A percentile compares a stretch with the other conserved stretches of the same genome.
phyloP scores from a whole-genome alignment of 2,888 invertebrate genomes.

The Endomychus coccineus region DNA sequence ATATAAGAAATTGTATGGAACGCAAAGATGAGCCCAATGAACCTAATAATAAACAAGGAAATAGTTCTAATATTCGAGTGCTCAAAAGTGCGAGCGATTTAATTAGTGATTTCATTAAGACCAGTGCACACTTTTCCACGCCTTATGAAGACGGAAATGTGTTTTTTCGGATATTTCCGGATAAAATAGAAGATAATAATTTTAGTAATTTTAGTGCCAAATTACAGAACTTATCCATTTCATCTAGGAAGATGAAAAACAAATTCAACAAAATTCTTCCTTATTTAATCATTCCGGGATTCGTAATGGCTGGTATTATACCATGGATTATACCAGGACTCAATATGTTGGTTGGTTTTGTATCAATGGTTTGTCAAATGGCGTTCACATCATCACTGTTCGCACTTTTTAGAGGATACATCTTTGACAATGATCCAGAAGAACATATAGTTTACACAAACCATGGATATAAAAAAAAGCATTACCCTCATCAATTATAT shows the following conservation, averaged over 20 bases:
- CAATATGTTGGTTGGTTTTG: constrained; percentile 56
- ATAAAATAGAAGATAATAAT: too few relatives aligned
- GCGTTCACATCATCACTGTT: constrained; percentile 57
- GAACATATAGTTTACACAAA: constrained; percentile 53
- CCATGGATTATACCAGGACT: constrained; percentile 62
- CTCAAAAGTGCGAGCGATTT: background rate
- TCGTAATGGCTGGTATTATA: constrained; percentile 58
- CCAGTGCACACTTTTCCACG: too few relatives aligned
- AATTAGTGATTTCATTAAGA: background rate
- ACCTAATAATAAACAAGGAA: background rate
- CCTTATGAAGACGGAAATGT: too few relatives aligned
- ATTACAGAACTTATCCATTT: too few relatives aligned
- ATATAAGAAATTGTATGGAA: constrained; percentile 20
- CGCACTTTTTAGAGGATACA: constrained; percentile 51
- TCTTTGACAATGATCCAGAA: constrained; percentile 48
- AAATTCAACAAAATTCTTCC: constrained; percentile 39
- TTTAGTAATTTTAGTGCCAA: too few relatives aligned
- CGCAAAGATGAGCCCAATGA: background rate
- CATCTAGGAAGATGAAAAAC: constrained; percentile 9
- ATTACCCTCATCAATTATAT: too few relatives aligned
- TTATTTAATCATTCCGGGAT: constrained; percentile 53
- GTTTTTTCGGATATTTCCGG: too few relatives aligned
- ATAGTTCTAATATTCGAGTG: background rate
- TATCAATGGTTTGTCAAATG: constrained; percentile 59
- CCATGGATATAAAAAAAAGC: constrained; percentile 50